A percentile compares a stretch with the other conserved stretches of the same genome.
Evolutionary conservation across 2,888 invertebrate genomes (phyloP).

Genomic region (Globia sparganii): DNA sequence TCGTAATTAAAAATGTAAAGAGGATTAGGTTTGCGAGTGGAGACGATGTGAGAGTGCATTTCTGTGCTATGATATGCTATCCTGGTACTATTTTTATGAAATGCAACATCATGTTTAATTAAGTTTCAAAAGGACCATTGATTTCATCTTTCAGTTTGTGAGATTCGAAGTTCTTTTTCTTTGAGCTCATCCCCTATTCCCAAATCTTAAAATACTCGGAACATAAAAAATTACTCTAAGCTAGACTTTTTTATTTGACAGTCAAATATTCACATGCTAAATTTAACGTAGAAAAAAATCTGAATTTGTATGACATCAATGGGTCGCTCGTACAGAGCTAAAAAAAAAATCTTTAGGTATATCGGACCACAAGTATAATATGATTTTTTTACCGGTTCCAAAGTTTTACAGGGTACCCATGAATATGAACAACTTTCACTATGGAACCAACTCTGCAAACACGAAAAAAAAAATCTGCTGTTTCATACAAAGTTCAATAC

Average conservation of each 20-base stretch:
- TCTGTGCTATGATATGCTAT: slow-evolving; percentile 16
- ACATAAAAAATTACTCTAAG: not conserved
- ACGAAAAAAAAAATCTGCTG: no score
- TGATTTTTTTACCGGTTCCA: no score
- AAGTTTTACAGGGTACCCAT: no score
- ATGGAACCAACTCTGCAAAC: no score
- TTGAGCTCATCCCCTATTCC: not conserved
- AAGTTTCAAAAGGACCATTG: not conserved
- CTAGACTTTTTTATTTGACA: not conserved
- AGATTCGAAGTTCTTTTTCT: not conserved
- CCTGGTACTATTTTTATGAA: slow-evolving; percentile 22
- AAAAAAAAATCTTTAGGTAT: not conserved
- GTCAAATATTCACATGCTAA: not conserved
- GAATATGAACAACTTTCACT: no score
- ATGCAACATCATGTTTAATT: not conserved
- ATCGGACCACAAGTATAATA: no score
- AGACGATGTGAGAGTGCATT: slow-evolving; percentile 13
- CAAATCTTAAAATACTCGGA: not conserved
- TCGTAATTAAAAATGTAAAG: slow-evolving; percentile 57
- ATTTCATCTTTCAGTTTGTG: not conserved
- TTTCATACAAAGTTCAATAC: no score
- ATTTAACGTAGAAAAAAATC: not conserved
- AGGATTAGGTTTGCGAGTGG: slow-evolving; percentile 42
- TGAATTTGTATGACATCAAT: no score
- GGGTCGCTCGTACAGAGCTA: not conserved